These are phyloP conservation scores for Clostera curtula DNA, from an alignment of 2,888 invertebrate genomes.

Conservation along the genomic window DNA sequence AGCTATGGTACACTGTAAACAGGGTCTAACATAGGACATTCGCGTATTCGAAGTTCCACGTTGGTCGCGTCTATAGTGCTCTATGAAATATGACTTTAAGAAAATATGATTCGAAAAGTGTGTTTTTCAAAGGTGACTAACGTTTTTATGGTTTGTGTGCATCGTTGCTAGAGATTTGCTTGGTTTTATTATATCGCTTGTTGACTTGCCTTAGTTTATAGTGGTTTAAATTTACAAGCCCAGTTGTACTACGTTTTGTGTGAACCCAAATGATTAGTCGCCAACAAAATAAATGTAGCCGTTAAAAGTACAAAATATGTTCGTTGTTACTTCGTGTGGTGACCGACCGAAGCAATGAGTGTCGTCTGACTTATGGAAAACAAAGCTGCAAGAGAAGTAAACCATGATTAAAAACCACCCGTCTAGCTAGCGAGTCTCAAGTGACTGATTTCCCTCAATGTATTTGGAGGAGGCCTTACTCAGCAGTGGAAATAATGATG, in stretches of 20 bases:
- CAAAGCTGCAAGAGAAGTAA: too few relatives aligned
- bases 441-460: too few relatives aligned
- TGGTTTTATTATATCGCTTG: slow-evolving; percentile 31
- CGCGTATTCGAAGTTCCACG: slow-evolving; percentile 45
- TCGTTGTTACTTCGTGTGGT: too few relatives aligned
- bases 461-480: too few relatives aligned
- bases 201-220: slow-evolving; percentile 13
- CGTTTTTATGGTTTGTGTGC: slow-evolving; percentile 20
- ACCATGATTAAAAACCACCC: too few relatives aligned
- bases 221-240: slow-evolving; percentile 11
- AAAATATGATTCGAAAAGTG: slow-evolving; percentile 42
- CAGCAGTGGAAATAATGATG: too few relatives aligned
- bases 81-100: slow-evolving; percentile 40
- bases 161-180: slow-evolving; percentile 28
- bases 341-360: too few relatives aligned
- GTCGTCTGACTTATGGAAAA: too few relatives aligned
- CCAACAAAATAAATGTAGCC: slow-evolving; percentile 1
- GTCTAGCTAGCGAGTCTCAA: too few relatives aligned
- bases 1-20: slow-evolving; percentile 60
- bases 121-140: slow-evolving; percentile 39
- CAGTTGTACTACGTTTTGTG: slow-evolving; percentile 11
- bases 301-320: too few relatives aligned
- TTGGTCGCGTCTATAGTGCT: slow-evolving; percentile 20
- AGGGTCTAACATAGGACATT: slow-evolving; percentile 64
- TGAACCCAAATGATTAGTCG: slow-evolving; percentile 9